Conservation (phyloP, 1,140 invertebrate species). For the Tetranychus cinnabarinus region DNA sequence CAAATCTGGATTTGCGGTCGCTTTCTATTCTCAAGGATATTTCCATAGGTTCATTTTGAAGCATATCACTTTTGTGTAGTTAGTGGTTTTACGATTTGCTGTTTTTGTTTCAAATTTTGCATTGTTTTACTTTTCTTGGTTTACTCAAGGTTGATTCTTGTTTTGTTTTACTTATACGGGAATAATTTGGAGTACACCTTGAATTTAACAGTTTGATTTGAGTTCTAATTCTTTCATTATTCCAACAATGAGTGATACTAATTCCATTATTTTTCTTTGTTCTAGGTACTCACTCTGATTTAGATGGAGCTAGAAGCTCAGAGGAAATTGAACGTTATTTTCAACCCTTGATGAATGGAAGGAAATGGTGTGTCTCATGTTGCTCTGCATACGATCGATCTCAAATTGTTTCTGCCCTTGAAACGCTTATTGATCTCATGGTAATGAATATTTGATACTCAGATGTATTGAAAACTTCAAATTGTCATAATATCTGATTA, state of each 20-base stretch:
- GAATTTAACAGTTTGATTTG: background rate
- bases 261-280: background rate
- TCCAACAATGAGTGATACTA: background rate
- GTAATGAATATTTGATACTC: background rate
- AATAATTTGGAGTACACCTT: no score
- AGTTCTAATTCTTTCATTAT: background rate
- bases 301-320: background rate
- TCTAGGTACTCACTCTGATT: constrained; percentile 5
- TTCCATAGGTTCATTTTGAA: no score
- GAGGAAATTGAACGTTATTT: constrained; percentile 4
- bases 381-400: constrained; percentile 1
- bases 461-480: no score
- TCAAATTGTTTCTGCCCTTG: constrained; percentile 1
- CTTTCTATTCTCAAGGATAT: no score
- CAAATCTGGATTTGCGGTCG: no score
- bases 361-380: constrained; percentile 1
- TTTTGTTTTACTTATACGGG: no score
- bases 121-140: no score
- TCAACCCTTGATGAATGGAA: constrained; percentile 1
- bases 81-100: no score
- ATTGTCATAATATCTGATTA: no score
- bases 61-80: no score
- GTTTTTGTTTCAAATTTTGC: no score
- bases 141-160: no score
- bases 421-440: constrained; percentile 4